Evolutionary conservation across 1,140 invertebrate genomes (phyloP).

Genomic region (Chironomus striatipennis): DNA sequence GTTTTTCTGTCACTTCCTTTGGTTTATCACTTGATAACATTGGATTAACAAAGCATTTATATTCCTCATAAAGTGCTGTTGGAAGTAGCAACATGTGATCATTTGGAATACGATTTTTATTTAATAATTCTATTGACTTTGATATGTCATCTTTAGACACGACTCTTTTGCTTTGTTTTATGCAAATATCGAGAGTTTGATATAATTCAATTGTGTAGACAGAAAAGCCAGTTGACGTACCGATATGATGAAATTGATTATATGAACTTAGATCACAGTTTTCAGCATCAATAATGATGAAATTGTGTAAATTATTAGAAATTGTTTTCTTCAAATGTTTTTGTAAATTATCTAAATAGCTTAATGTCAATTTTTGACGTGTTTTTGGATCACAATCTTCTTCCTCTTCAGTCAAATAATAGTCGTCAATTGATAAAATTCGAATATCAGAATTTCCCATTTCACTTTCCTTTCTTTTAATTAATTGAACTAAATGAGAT

Average conservation of each 20-base stretch:
- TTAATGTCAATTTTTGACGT: slow-evolving; percentile 82
- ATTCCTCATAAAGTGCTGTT: neutral
- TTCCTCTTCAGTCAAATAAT: slow-evolving; percentile 88
- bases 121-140: slow-evolving; percentile 65
- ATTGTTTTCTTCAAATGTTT: slow-evolving; percentile 90
- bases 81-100: slow-evolving; percentile 31
- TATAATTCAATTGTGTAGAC: slow-evolving; percentile 68
- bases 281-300: slow-evolving; percentile 84
- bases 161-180: slow-evolving; percentile 76
- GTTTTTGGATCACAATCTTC: slow-evolving; percentile 65
- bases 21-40: neutral
- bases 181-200: slow-evolving; percentile 64
- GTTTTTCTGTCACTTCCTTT: neutral
- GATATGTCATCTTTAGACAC: slow-evolving; percentile 70
- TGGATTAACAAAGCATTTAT: slow-evolving; percentile 2
- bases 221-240: slow-evolving; percentile 82
- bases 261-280: slow-evolving; percentile 74
- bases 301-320: slow-evolving; percentile 83
- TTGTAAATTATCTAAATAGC: slow-evolving; percentile 70
- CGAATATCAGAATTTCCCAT: slow-evolving; percentile 44
- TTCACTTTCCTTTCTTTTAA: slow-evolving; percentile 57
- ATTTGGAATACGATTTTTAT: slow-evolving; percentile 54
- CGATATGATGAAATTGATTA: slow-evolving; percentile 80
- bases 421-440: slow-evolving; percentile 91
- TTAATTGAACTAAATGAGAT: slow-evolving; percentile 69